Evolutionary conservation across 2,797 vertebrate genomes (phyloP), one percentile per base, ranked within the genome.

Genomic region (Sylvia borin): DNA sequence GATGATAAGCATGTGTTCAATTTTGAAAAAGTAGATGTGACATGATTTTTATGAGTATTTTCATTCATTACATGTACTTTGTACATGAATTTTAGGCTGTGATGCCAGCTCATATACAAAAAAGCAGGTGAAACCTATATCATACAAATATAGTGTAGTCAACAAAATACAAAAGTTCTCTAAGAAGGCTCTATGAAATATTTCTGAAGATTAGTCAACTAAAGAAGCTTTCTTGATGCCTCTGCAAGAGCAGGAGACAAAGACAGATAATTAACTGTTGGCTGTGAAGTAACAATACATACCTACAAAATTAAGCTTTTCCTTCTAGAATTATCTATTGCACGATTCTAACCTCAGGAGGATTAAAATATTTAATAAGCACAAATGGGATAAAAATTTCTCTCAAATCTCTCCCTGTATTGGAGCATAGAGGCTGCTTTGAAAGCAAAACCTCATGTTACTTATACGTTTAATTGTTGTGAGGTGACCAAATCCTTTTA

Each of bases 91-190:
- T 62, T 16, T 18, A 45, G 24, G 32, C 62, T 58, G 14, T 58
- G 7, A 16, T 29, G 29, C 54, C 24, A 72, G 3, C 2, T 18
- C 4, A 31, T 29, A 21, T 26, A 16, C 1, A 1, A 71, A 7
- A 5, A 64, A 32, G 32, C 14, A 50, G 14, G 11, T 74, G 51
- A 89, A 84, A 77, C 51, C 34, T 18, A 12, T 6, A 62, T 13
- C 3, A 45, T 38, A 4, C 2, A 2, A n/a, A 16, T 0, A 7
- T 5, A 53, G 4, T 11, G 7, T 62, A 43, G 20, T 5, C 20
- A 66, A 9, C 1, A 74, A 74, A 76, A 53, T 54, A 6, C 7
- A 50, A 47, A 61, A 67, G 4, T 13, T 50, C 7, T 62, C 3
- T n/a, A 58, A 34, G 34, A 84, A 74, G 29, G 8, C 25, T 16